Conservation (phyloP, 2,888 invertebrate species). For the Plagodis dolabraria region DNA sequence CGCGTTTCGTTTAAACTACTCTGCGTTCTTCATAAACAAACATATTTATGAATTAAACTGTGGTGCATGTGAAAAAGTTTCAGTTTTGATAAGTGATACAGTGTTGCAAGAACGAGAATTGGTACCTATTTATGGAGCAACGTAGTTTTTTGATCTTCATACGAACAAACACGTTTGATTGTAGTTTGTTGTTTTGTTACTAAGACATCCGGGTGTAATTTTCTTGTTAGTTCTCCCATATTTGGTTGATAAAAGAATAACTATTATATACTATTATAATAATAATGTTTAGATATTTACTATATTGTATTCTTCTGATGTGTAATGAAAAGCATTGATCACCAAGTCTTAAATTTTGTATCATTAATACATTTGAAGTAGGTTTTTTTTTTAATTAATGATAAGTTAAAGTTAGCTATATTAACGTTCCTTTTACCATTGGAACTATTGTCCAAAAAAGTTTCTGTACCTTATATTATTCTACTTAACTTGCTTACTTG, state of each 20-base stretch:
- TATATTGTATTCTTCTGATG: constrained; percentile 5
- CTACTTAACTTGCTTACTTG: constrained; percentile 21
- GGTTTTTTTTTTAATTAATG: no score
- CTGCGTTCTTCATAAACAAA: constrained; percentile 60
- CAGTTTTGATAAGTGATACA: constrained; percentile 48
- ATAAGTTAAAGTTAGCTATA: not conserved
- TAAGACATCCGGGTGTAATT: constrained; percentile 75
- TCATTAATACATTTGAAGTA: no score
- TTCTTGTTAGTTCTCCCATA: constrained; percentile 49
- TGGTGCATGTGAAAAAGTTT: constrained; percentile 61
- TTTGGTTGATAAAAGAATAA: constrained; percentile 40
- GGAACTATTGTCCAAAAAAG: not conserved
- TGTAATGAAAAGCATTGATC: constrained; percentile 51
- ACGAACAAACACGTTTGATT: constrained; percentile 76
- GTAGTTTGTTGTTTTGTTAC: constrained; percentile 79
- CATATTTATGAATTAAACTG: constrained; percentile 60
- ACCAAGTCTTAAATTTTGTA: constrained; percentile 2
- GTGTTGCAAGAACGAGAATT: constrained; percentile 57
- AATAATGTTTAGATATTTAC: constrained; percentile 19
- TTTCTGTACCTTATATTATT: constrained; percentile 5
- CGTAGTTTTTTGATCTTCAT: constrained; percentile 63
- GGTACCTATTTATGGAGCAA: constrained; percentile 56
- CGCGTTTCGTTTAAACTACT: constrained; percentile 58
- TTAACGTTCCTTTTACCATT: not conserved
- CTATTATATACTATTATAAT: constrained; percentile 22